These are phyloP conservation scores for Drosophila repleta DNA, from an alignment of 1,140 invertebrate species.

Conservation along the genomic window DNA sequence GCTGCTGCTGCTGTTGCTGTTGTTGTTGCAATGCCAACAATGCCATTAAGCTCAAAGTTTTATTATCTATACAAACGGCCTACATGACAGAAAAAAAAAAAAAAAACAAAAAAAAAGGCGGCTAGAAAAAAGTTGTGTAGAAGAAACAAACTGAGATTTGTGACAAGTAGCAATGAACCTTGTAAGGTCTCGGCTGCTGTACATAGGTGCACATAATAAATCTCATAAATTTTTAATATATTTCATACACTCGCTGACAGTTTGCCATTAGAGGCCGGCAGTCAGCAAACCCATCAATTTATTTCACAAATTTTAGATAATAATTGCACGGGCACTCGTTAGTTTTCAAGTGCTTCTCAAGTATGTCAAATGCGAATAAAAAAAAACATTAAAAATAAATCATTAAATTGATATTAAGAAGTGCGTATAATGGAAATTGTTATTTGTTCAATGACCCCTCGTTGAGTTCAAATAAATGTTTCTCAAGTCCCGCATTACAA, in stretches of 20 bases:
- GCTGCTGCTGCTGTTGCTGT: conserved; percentile 41
- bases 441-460: conserved; percentile 13
- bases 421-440: not conserved
- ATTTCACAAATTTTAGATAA: conserved; percentile 35
- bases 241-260: conserved; percentile 47
- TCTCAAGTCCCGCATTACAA: not conserved
- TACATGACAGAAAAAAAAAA: conserved; percentile 54
- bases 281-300: conserved; percentile 19
- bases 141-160: conserved; percentile 42
- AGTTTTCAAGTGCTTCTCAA: conserved; percentile 38
- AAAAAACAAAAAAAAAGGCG: no score
- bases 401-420: no score
- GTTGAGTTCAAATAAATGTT: conserved; percentile 18
- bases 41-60: conserved; percentile 74
- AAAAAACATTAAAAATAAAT: not conserved
- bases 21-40: conserved; percentile 50
- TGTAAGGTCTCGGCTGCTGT: conserved; percentile 71
- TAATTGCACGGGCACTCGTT: conserved; percentile 23
- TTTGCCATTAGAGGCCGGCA: conserved; percentile 17
- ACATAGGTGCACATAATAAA: conserved; percentile 35
- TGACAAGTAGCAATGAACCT: conserved; percentile 79
- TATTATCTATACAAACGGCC: conserved; percentile 67
- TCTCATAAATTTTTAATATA: conserved; percentile 67
- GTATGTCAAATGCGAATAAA: conserved; percentile 18
- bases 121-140: conserved; percentile 18